Evolutionary conservation across 2,888 invertebrate genomes (phyloP).

Genomic region (Drosophila hawaiiensis): DNA sequence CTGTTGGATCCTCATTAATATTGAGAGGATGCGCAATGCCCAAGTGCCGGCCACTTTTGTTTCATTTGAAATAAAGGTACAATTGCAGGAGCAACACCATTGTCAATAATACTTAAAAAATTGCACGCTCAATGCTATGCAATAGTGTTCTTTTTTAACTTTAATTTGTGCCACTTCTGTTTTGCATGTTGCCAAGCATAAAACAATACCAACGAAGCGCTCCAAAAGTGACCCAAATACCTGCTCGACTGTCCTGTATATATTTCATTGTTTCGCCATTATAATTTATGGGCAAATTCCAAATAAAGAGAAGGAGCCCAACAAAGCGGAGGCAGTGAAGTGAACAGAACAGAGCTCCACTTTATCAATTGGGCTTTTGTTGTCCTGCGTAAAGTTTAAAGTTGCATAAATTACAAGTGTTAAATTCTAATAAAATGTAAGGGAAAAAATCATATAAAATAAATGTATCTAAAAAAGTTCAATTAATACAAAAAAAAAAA

Average conservation of each 20-base stretch:
- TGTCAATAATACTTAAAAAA: neutral
- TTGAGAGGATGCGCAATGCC: constrained; percentile 36
- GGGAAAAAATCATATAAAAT: neutral
- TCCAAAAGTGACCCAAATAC: constrained; percentile 69
- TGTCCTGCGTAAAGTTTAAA: constrained; percentile 15
- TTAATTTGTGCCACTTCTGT: constrained; percentile 72
- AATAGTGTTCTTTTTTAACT: constrained; percentile 44
- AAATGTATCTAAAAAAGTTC: neutral
- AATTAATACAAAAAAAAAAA: neutral
- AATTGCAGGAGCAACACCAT: constrained; percentile 11
- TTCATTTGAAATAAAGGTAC: constrained; percentile 44
- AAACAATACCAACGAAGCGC: constrained; percentile 30
- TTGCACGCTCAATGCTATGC: constrained; percentile 44
- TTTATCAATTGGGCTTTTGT: constrained; percentile 56
- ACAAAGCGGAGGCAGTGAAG: constrained; percentile 52
- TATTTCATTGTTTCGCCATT: constrained; percentile 37
- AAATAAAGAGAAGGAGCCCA: constrained; percentile 12
- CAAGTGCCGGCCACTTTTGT: constrained; percentile 47
- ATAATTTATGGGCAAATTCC: constrained; percentile 61
- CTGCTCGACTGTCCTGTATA: constrained; percentile 34
- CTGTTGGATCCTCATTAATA: constrained; percentile 50
- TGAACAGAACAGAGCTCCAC: constrained; percentile 43
- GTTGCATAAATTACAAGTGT: constrained; percentile 18
- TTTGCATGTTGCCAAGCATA: constrained; percentile 54
- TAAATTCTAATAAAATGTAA: constrained; percentile 3